Percentiles rank a stretch among this genome's conserved stretches.
These are phyloP conservation scores for Prosopocoilus inquinatus DNA, from an alignment of 2,888 invertebrate genomes.

Conservation along the genomic window DNA sequence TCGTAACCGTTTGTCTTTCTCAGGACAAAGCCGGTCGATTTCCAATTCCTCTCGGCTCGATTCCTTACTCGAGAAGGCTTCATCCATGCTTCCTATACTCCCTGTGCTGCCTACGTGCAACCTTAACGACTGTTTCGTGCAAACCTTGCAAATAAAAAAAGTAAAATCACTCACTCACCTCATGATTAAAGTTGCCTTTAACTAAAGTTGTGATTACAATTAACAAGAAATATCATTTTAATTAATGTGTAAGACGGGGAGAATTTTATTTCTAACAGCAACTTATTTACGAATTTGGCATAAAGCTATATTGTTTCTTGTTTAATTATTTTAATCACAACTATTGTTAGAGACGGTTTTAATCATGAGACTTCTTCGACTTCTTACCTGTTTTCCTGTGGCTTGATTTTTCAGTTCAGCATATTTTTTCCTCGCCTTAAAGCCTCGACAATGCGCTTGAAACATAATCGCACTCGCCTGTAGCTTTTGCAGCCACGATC, in stretches of 20 bases:
- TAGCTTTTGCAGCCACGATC: slow-evolving; percentile 67
- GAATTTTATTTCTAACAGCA: too few species aligned
- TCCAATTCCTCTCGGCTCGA: slow-evolving; percentile 57
- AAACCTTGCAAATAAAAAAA: background rate
- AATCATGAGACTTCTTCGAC: too few species aligned
- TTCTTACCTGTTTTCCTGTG: slow-evolving; percentile 20
- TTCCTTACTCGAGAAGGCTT: slow-evolving; percentile 54
- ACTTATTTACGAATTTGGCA: too few species aligned
- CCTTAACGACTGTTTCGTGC: background rate
- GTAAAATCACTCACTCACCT: background rate
- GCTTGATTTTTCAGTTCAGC: slow-evolving; percentile 46
- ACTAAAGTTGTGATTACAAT: too few species aligned
- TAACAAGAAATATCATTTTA: too few species aligned
- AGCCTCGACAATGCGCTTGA: slow-evolving; percentile 73
- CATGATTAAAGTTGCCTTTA: too few species aligned
- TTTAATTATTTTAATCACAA: too few species aligned
- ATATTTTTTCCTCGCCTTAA: slow-evolving; percentile 58
- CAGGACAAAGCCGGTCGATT: slow-evolving; percentile 32
- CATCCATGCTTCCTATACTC: slow-evolving; percentile 49
- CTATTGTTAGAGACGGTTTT: too few species aligned
- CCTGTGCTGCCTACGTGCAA: slow-evolving; percentile 22
- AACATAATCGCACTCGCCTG: slow-evolving; percentile 60
- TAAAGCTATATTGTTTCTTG: too few species aligned
- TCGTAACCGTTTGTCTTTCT: slow-evolving; percentile 28
- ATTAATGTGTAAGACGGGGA: too few species aligned